A percentile compares a stretch with the other conserved stretches of the same genome.
Evolutionary conservation across 2,113 vertebrate species (phyloP).

Genomic region (Podarcis raffonei): DNA sequence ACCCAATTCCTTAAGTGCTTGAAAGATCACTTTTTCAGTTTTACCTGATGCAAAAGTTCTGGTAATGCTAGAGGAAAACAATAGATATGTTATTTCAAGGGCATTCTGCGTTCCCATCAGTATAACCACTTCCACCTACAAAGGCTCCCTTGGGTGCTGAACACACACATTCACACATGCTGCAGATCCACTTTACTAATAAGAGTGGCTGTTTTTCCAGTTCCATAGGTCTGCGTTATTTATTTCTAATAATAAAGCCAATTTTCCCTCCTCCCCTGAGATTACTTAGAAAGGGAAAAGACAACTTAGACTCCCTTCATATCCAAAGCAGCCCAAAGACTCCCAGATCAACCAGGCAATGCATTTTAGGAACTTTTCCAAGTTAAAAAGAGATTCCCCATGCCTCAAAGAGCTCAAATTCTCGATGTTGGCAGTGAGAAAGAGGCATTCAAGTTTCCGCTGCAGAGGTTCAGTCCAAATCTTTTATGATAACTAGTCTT

Average conservation of each 20-base stretch:
- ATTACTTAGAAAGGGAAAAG: background rate
- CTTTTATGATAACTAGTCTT: too few relatives aligned
- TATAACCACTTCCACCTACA: background rate
- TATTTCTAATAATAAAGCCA: background rate
- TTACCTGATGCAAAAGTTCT: conserved; percentile 98
- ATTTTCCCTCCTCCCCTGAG: background rate
- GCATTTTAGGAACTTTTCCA: background rate
- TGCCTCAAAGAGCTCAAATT: background rate
- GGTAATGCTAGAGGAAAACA: conserved; percentile 83
- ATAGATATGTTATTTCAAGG: background rate
- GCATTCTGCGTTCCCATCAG: background rate
- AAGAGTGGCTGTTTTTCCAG: background rate
- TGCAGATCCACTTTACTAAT: background rate
- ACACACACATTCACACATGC: background rate
- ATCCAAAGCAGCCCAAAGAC: background rate
- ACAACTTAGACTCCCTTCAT: background rate
- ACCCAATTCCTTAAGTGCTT: conserved; percentile 96
- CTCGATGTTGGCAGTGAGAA: background rate
- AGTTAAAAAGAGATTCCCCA: background rate
- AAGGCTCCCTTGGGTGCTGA: background rate
- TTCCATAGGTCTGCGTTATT: background rate
- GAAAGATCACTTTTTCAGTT: conserved; percentile 99
- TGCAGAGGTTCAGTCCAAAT: too few relatives aligned
- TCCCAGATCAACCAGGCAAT: background rate
- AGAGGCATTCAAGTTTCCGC: background rate